Percentiles rank a stretch among this genome's conserved stretches.
phyloP scores from a whole-genome alignment of 2,888 invertebrate genomes.

The Papilio gigon region DNA sequence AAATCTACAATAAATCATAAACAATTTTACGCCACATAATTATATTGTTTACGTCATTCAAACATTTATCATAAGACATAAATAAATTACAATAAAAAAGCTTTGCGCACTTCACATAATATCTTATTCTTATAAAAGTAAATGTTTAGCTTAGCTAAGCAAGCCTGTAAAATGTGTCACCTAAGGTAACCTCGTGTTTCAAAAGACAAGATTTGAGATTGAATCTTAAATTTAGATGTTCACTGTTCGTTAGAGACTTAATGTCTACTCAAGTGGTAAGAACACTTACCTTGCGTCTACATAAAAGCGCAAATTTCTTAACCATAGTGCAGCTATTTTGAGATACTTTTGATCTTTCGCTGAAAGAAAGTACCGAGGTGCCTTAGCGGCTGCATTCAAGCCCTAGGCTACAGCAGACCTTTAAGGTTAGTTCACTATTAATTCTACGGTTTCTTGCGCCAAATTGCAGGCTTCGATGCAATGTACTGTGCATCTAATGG shows the following conservation, averaged over 20 bases:
- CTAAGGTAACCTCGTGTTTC: not conserved
- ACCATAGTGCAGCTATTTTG: conserved; percentile 1
- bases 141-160: no score
- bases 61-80: no score
- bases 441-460: conserved; percentile 17
- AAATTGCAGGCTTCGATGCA: conserved; percentile 28
- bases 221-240: no score
- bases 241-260: no score
- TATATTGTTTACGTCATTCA: no score
- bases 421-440: conserved; percentile 25
- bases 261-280: no score
- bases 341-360: conserved; percentile 34
- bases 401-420: conserved; percentile 30
- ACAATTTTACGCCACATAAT: no score
- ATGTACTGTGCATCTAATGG: conserved; percentile 10
- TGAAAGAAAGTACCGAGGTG: conserved; percentile 31
- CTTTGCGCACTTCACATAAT: no score
- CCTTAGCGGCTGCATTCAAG: conserved; percentile 17
- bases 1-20: not conserved
- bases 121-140: no score
- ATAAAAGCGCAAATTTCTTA: conserved; percentile 19
- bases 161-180: no score
- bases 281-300: not conserved
- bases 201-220: not conserved
- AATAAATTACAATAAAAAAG: no score